These are phyloP conservation scores for Rhyacichthys aspro DNA, from an alignment of 2,797 vertebrate species.

Conservation along the genomic window DNA sequence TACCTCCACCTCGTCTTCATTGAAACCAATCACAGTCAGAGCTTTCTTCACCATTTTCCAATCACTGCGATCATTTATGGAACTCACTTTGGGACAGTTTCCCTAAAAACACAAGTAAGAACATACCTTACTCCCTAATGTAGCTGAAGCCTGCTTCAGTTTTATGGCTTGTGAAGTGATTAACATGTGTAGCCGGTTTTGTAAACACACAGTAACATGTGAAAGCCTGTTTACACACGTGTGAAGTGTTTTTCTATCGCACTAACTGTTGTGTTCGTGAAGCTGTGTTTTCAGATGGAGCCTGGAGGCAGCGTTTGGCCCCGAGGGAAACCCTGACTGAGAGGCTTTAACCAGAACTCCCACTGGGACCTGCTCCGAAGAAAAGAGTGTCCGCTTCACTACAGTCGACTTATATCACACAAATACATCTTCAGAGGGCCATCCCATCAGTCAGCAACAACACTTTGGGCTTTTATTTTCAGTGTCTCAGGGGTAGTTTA, in stretches of 20 bases:
- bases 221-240: conserved; percentile 42
- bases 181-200: conserved; percentile 1
- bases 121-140: background rate
- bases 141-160: background rate
- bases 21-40: conserved; percentile 91
- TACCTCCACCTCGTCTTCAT: conserved; percentile 92
- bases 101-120: conserved; percentile 77
- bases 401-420: too few relatives aligned
- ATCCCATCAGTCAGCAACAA: background rate
- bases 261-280: conserved; percentile 18
- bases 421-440: too few relatives aligned
- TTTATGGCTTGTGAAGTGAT: background rate
- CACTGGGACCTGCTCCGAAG: conserved; percentile 22
- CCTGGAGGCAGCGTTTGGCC: conserved; percentile 35
- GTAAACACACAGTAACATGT: conserved; percentile 38
- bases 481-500: too few relatives aligned
- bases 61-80: conserved; percentile 96
- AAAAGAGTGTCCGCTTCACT: background rate
- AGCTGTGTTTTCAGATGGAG: conserved; percentile 22
- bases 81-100: conserved; percentile 97
- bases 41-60: conserved; percentile 94
- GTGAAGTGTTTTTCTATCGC: conserved; percentile 30
- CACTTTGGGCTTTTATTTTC: background rate
- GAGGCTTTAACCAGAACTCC: conserved; percentile 51
- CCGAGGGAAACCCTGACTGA: conserved; percentile 39